These are phyloP conservation scores for Trematocara marginatum DNA, from an alignment of 2,113 vertebrate genomes.

Conservation along the genomic window DNA sequence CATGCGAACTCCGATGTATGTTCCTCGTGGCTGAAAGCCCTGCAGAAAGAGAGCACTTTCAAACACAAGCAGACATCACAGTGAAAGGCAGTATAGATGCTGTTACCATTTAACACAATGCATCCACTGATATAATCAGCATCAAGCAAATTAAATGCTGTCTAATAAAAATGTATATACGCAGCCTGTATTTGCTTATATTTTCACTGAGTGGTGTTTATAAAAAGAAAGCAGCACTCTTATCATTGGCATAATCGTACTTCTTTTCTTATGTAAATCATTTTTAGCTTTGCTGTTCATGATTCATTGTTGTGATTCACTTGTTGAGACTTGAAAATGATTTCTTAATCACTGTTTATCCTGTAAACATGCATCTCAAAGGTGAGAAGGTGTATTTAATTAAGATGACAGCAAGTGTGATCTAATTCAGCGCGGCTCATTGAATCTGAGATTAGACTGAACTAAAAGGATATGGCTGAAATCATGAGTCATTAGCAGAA, in stretches of 20 bases:
- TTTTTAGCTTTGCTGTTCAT: background rate
- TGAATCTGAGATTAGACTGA: conserved; percentile 12
- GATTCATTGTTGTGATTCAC: background rate
- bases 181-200: background rate
- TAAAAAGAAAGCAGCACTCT: background rate
- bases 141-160: background rate
- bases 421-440: background rate
- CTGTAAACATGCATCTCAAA: background rate
- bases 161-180: background rate
- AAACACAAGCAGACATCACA: conserved; percentile 7
- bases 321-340: background rate
- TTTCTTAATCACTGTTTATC: background rate
- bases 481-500: conserved; percentile 3
- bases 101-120: background rate
- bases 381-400: background rate
- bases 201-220: background rate
- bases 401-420: background rate
- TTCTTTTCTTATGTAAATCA: background rate
- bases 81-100: background rate
- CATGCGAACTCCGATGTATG: conserved; percentile 84
- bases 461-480: background rate
- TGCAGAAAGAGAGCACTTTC: conserved; percentile 40
- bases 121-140: conserved; percentile 19
- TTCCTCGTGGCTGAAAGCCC: conserved; percentile 93
- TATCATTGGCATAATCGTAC: background rate